Base-by-base conservation (phyloP, 1,140 invertebrate species). In the Ylistrum balloti region DNA sequence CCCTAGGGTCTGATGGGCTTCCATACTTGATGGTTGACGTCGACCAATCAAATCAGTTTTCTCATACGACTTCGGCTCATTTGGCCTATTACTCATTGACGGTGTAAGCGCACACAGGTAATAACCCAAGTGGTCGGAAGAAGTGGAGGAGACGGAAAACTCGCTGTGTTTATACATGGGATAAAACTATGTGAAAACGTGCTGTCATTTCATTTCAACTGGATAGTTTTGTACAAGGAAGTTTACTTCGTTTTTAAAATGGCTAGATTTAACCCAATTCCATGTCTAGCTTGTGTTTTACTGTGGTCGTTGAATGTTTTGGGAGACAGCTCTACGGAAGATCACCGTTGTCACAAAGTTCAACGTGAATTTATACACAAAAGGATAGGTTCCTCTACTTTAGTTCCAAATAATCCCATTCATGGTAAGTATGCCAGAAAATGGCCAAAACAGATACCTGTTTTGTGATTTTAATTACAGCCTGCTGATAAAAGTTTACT, bases 361-460 rank as follows among this genome's bases (percentile, higher is more conserved):
- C 88, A 89, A 56, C 89, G 86, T n/a, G 91, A 89, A 34, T 91
- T 90, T 89, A n/a, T 86, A 86, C 89, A 89, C 35, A 89, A 86
- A 90, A 88, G 86, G 33, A 91, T 91, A 28, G 91, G 89, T 20
- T 45, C 85, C n/a, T 33, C 35, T 10, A 22, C 85, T 90, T 48
- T 91, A 88, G 88, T 90, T 33, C 91, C 91, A 33, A 85, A 85
- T 91, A 86, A 88, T 86, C 88, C 86, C 9, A 38, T 91, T 85
- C 74, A 91, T 90, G 91, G 91, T 91, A 91, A 74, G 89, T 90
- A 33, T 38, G n/a, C 9, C 5, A n/a, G 0, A n/a, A 74, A 74
- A 74, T 74, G n/a, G 0, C 28, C 17, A 3, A 28, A 28, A 74
- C n/a, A 5, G 3, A 74, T 74, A 74, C 7, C 0, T 5, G 28